Percentiles rank a stretch among this genome's conserved stretches.
phyloP scores from a whole-genome alignment of 2,888 invertebrate species.

The Mythimna impura region DNA sequence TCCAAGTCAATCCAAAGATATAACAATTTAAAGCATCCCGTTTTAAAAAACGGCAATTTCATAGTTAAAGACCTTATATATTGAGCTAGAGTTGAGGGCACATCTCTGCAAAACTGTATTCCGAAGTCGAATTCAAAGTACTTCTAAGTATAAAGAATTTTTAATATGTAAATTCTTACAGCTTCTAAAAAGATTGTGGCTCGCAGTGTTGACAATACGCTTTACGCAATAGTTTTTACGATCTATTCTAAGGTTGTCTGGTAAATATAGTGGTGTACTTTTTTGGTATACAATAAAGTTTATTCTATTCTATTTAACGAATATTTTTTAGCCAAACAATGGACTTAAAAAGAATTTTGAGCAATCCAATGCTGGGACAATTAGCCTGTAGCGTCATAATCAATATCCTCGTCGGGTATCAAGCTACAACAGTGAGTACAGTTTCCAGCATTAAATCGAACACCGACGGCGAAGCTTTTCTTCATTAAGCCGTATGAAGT shows the following conservation, averaged over 20 bases:
- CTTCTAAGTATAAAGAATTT: no score
- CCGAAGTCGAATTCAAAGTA: neutral
- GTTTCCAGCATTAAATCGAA: neutral
- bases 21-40: no score
- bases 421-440: constrained; percentile 79
- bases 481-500: neutral
- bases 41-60: no score
- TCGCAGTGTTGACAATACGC: no score
- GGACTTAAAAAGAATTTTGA: constrained; percentile 76
- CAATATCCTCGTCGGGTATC: constrained; percentile 83
- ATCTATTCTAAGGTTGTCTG: no score
- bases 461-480: constrained; percentile 1
- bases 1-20: no score
- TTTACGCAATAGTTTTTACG: no score
- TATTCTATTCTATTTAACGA: no score
- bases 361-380: constrained; percentile 82
- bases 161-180: no score
- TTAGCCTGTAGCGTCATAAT: constrained; percentile 79
- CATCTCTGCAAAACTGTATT: neutral
- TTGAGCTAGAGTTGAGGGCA: neutral
- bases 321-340: constrained; percentile 72
- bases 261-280: no score
- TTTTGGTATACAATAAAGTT: no score
- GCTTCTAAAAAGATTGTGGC: no score
- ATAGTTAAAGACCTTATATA: neutral